Evolutionary conservation across 2,888 invertebrate genomes (phyloP), one percentile per base, ranked within the genome.

Genomic region (Macrophya alboannulata): DNA sequence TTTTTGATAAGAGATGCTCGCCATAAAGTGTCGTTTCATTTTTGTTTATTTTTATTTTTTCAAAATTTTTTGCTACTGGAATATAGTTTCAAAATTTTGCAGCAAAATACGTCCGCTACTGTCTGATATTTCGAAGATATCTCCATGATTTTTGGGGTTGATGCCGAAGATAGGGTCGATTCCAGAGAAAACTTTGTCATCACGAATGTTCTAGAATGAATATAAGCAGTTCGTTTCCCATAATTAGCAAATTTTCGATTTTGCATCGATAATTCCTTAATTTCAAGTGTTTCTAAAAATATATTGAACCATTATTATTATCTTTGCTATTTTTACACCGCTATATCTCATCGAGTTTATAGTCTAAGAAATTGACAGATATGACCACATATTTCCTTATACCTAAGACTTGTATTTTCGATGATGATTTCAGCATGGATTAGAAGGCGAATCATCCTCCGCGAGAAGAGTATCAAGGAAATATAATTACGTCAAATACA

Each of bases 371-470:
- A 62, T 62, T 62, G 25, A 62, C 25, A 25, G 62, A 25, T 62
- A 62, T 62, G 21, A 25, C 21, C 12, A 62, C 25, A 10, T 62
- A 62, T 8, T 62, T 25, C 25, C 21, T 17, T 17, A 51, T 62
- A 37, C 31, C 31, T 37, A 15, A 21, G 25, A 15, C 6, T 15
- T 3, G 31, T 31, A 68, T 68, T 68, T 68, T 68, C 15, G 31
- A 15, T 68, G 68, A 68, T 68, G 68, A 68, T 31, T 68, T 31
- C 31, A 68, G 31, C 31, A 15, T 68, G 31, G 68, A 68, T 68
- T 31, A 3, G 1, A 31, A 21, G 15, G 37, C 31, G 4, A 3
- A 17, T 68, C 68, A 68, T 31, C 4, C 37, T 4, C 15, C 15
- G 68, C 25, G 12, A 21, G n/a, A 62, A 8, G 31, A 0, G 68